phyloP scores from a whole-genome alignment of 2,113 vertebrate species.

The Lipotes vexillifer region DNA sequence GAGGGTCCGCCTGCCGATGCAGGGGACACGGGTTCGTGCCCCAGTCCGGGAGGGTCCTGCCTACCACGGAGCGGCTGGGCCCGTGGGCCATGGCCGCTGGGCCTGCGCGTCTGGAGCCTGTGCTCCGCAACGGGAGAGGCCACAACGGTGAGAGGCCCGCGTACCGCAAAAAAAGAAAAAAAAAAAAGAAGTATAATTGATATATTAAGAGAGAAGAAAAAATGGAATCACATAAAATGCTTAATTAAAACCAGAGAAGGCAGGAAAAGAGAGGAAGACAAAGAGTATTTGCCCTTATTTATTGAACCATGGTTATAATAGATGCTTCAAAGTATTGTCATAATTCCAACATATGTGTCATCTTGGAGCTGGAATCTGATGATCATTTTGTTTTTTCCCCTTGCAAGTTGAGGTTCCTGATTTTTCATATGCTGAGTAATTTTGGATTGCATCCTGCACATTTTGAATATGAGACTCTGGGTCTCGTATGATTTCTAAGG shows the following conservation, averaged over 20 bases:
- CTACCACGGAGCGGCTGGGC: no score
- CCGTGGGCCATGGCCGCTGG: no score
- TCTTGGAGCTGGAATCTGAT: neutral
- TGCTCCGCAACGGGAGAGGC: no score
- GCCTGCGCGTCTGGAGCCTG: no score
- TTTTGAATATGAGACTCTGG: neutral
- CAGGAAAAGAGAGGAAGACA: neutral
- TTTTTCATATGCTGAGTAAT: neutral
- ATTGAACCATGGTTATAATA: neutral
- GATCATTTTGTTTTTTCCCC: neutral
- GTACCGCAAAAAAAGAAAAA: neutral
- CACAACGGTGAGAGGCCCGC: no score
- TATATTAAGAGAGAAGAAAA: neutral
- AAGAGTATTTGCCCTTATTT: conserved; percentile 8
- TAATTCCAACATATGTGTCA: conserved; percentile 32
- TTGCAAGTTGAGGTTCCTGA: neutral
- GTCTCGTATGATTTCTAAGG: neutral
- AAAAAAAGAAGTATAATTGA: neutral
- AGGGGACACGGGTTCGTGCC: no score
- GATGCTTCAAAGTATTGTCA: conserved; percentile 5
- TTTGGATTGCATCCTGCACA: neutral
- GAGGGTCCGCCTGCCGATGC: no score
- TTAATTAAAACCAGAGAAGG: conserved; percentile 10
- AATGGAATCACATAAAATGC: neutral
- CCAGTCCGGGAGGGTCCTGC: no score